phyloP scores from a whole-genome alignment of 2,888 invertebrate genomes.

The Siphonodentalium dalli region DNA sequence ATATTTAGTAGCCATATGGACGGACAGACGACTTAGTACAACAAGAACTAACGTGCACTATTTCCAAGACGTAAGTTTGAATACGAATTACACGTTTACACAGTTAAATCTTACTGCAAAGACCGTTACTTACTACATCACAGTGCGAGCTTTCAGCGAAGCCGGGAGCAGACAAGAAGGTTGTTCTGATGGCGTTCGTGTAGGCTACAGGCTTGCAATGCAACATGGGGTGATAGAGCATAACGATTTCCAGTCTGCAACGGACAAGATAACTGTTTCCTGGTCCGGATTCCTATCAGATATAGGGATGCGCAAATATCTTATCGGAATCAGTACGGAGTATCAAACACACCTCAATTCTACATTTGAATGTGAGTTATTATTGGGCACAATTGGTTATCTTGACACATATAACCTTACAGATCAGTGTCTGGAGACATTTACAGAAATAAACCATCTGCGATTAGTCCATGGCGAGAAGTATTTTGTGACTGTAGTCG shows the following conservation, averaged over 20 bases:
- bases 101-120: slow-evolving; percentile 39
- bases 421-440: slow-evolving; percentile 29
- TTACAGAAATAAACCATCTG: slow-evolving; percentile 18
- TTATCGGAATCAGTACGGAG: slow-evolving; percentile 29
- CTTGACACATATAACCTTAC: slow-evolving; percentile 22
- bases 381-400: slow-evolving; percentile 6
- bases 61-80: slow-evolving; percentile 43
- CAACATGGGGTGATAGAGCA: slow-evolving; percentile 27
- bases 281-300: slow-evolving; percentile 38
- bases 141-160: slow-evolving; percentile 41
- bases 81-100: slow-evolving; percentile 37
- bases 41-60: slow-evolving; percentile 41
- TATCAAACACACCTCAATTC: slow-evolving; percentile 15
- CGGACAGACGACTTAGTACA: slow-evolving; percentile 38
- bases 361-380: slow-evolving; percentile 19
- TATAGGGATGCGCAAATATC: slow-evolving; percentile 31
- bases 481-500: slow-evolving; percentile 34
- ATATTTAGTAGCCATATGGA: slow-evolving; percentile 49
- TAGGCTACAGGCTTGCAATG: slow-evolving; percentile 34
- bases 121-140: slow-evolving; percentile 40
- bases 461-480: slow-evolving; percentile 23
- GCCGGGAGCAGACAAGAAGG: slow-evolving; percentile 43
- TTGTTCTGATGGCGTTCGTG: slow-evolving; percentile 43
- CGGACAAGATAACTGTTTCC: slow-evolving; percentile 25
- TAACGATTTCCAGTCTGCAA: slow-evolving; percentile 22